Base-by-base conservation (phyloP, 1,140 invertebrate genomes). In the Eumaeus atala region DNA sequence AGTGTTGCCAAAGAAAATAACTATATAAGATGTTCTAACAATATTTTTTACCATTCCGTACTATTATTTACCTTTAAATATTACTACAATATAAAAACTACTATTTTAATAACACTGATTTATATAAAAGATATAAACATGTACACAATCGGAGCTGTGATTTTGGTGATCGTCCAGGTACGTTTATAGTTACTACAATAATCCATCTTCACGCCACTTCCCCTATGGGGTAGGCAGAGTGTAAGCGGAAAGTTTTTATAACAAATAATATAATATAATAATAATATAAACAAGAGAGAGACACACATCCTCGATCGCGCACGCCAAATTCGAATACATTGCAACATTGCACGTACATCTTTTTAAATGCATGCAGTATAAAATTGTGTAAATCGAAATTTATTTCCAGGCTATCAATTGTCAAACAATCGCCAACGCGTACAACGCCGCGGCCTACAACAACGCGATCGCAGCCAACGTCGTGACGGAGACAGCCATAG, bases 381-480 rank as follows among this genome's bases (percentile, higher is more conserved):
- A n/a, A n/a, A n/a, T n/a, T n/a, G n/a, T n/a, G n/a, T n/a, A n/a
- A n/a, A n/a, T n/a, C n/a, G n/a, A n/a, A n/a, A n/a, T n/a, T n/a
- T 12, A 12, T 21, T 53, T 40, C 9, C 33, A 56, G 55, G 42
- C 17, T 14, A 50, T 56, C 14, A 17, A 37, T 51, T 48, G 38
- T 5, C 55, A 56, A 40, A 51, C 48, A 16, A 17, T 56, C 14
- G 40, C 48, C 33, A 44, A 4, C 42, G 9, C 38, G 33, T 56
- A 56, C 33, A 50, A 50, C n/a, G 33, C 47, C 8, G 18, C 33
- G 10, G 35, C 28, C 28, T 56, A 44, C 16, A 51, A 3, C 17
- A 51, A 47, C 48, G 55, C 40, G 9, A 35, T 56, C 14, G 14
- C 38, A 44, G 48, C 55, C 8, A 48, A 38, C 17, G 44, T 44